Conservation (phyloP, 2,888 invertebrate species). For the Abrostola tripartita region DNA sequence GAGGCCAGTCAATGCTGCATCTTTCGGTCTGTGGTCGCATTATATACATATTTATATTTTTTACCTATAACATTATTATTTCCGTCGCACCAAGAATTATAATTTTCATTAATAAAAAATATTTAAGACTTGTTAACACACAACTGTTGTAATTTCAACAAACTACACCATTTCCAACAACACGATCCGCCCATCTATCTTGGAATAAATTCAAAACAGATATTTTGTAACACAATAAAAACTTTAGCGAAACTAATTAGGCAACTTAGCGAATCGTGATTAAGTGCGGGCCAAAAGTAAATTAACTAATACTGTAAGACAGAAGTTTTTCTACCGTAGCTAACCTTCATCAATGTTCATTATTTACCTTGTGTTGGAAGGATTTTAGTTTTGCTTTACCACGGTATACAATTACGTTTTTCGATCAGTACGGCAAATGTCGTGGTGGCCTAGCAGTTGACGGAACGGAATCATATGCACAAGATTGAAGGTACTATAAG, state of each 20-base stretch:
- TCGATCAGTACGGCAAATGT: neutral
- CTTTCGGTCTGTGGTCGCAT: too few relatives aligned
- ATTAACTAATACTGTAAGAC: conserved; percentile 28
- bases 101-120: too few relatives aligned
- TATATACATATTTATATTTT: too few relatives aligned
- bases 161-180: too few relatives aligned
- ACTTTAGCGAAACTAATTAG: conserved; percentile 31
- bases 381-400: conserved; percentile 1
- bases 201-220: conserved; percentile 5
- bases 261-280: conserved; percentile 29
- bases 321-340: conserved; percentile 24
- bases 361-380: conserved; percentile 3
- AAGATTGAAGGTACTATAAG: too few relatives aligned
- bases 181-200: neutral
- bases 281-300: conserved; percentile 16
- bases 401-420: neutral
- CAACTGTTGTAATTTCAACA: too few relatives aligned
- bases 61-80: too few relatives aligned
- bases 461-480: too few relatives aligned
- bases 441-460: too few relatives aligned
- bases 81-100: too few relatives aligned
- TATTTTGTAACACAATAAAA: conserved; percentile 36
- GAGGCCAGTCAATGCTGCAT: too few relatives aligned
- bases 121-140: too few relatives aligned
- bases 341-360: conserved; percentile 15